A percentile compares a stretch with the other conserved stretches of the same genome.
phyloP scores from a whole-genome alignment of 2,113 vertebrate genomes.

The Penelope pileata region DNA sequence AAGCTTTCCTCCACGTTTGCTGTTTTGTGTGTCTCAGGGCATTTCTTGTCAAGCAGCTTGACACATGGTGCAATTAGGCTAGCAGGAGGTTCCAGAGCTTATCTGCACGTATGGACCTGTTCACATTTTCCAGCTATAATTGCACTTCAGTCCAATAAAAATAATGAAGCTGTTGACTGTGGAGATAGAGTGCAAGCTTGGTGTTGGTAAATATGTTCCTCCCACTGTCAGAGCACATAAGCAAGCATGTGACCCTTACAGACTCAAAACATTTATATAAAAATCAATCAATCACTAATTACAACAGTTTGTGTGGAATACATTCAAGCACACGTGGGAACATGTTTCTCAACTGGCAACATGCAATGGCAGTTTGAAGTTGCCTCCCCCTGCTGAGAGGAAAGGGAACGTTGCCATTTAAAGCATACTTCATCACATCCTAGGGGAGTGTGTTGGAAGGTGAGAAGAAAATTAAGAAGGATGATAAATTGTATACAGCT shows the following conservation, averaged over 20 bases:
- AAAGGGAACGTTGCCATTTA: not conserved
- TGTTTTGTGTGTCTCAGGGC: not conserved
- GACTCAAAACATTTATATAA: not conserved
- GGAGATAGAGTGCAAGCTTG: slow-evolving; percentile 24
- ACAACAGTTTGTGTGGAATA: not conserved
- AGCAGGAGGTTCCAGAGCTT: not conserved
- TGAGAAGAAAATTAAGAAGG: not conserved
- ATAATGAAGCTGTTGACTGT: slow-evolving; percentile 34
- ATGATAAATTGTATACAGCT: not conserved
- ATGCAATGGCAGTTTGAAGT: not conserved
- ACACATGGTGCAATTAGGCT: not conserved
- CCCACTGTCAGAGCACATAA: not conserved
- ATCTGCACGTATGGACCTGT: not conserved
- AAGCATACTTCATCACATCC: not conserved
- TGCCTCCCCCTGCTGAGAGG: not conserved
- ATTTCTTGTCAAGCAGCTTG: not conserved
- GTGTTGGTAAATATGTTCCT: slow-evolving; percentile 38
- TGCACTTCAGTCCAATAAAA: slow-evolving; percentile 8
- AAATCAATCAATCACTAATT: slow-evolving; percentile 5
- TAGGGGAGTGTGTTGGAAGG: not conserved
- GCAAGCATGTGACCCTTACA: slow-evolving; percentile 10
- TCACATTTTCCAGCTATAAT: slow-evolving; percentile 29
- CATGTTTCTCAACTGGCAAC: slow-evolving; percentile 19
- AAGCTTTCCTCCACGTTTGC: not conserved
- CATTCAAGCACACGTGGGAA: not conserved